phyloP scores from a whole-genome alignment of 2,888 invertebrate species.

The Ormia ochracea region DNA sequence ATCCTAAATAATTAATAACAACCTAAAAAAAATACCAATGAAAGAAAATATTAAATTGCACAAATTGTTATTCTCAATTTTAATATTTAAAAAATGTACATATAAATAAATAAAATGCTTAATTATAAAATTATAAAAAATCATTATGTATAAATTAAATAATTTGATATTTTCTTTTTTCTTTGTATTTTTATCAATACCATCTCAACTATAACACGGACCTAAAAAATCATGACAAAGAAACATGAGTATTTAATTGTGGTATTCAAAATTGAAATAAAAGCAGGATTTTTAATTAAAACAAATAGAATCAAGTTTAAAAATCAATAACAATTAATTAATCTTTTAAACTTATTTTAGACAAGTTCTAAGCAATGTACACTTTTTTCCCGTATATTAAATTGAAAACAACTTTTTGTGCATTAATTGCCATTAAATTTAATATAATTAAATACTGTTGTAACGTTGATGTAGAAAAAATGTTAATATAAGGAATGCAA shows the following conservation, averaged over 20 bases:
- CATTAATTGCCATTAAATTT: constrained; percentile 70
- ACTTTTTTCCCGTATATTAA: constrained; percentile 69
- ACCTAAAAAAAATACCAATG: constrained; percentile 55
- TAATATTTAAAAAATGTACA: constrained; percentile 71
- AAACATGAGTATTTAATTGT: constrained; percentile 62
- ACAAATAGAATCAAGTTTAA: not conserved
- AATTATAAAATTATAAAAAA: not conserved
- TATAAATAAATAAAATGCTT: constrained; percentile 61
- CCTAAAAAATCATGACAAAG: constrained; percentile 62
- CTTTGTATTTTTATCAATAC: constrained; percentile 24
- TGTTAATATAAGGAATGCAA: constrained; percentile 38
- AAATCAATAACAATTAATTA: not conserved
- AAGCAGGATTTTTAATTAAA: constrained; percentile 24
- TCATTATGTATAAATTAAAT: constrained; percentile 20
- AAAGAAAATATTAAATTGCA: constrained; percentile 75
- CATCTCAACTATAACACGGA: constrained; percentile 54
- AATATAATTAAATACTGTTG: not conserved
- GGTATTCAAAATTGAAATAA: constrained; percentile 8
- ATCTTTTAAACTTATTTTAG: not conserved
- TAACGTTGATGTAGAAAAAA: constrained; percentile 35
- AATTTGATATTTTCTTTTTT: constrained; percentile 69
- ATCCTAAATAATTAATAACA: constrained; percentile 4
- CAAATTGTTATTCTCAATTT: constrained; percentile 77
- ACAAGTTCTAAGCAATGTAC: constrained; percentile 67
- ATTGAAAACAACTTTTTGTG: constrained; percentile 77